These are phyloP conservation scores for Pitangus sulphuratus DNA, from an alignment of 2,797 vertebrate species.

Conservation along the genomic window DNA sequence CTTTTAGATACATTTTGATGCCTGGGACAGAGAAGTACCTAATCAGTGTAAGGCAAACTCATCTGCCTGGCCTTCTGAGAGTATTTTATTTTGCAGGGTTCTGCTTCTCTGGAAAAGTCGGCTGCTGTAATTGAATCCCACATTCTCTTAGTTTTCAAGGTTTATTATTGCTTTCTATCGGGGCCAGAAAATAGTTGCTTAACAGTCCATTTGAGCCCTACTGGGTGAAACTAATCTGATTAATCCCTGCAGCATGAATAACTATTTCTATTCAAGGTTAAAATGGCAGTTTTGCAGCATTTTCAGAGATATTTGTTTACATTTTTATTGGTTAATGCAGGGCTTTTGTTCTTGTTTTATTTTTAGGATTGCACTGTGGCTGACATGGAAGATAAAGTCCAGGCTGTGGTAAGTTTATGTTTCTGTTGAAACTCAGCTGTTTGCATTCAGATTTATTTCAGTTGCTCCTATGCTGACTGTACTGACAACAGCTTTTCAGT, in stretches of 20 bases:
- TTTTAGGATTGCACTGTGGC: slow-evolving; percentile 89
- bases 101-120: neutral
- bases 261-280: neutral
- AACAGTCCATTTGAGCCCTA: slow-evolving; percentile 19
- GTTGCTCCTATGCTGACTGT: neutral
- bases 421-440: slow-evolving; percentile 16
- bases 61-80: neutral
- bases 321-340: neutral
- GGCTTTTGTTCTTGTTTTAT: slow-evolving; percentile 40
- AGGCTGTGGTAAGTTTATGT: slow-evolving; percentile 88
- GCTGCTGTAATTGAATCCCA: slow-evolving; percentile 1
- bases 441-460: neutral
- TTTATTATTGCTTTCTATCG: slow-evolving; percentile 17
- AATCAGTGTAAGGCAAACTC: slow-evolving; percentile 10
- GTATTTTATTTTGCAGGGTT: neutral
- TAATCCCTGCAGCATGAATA: slow-evolving; percentile 30
- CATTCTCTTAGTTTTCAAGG: slow-evolving; percentile 9
- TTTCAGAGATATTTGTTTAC: neutral
- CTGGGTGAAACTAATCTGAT: slow-evolving; percentile 36
- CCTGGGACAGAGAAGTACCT: neutral
- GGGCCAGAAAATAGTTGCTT: slow-evolving; percentile 31
- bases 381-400: slow-evolving; percentile 95
- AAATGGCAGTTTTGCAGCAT: neutral
- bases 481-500: neutral
- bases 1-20: slow-evolving; percentile 41